Base-by-base conservation (phyloP, 2,888 invertebrate genomes). In the Drosophila subquinaria region DNA sequence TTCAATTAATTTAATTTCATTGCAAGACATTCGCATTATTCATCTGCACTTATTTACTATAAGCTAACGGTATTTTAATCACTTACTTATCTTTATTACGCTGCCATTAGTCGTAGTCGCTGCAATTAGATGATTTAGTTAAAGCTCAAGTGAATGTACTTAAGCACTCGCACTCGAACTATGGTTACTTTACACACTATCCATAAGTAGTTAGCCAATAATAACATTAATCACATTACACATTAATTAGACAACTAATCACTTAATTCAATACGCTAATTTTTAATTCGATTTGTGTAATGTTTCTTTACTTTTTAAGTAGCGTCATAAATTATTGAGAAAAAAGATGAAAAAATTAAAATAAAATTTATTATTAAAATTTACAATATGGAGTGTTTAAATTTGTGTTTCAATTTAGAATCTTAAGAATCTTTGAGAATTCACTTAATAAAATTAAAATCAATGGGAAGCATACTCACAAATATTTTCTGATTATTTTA, bases 71-170 rank as follows among this genome's bases (percentile, higher is more conserved):
- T 64, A 47, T 48, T 56, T n/a, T 15, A 63, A 74, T 40, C 64
- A 59, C 35, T 36, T 65, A 53, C 23, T 36, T 59, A 17, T 72
- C 55, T 62, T 73, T 52, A 69, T 42, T 59, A 76, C 56, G 78
- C 84, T 84, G 84, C 84, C 84, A 90, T 79, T 88, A 88, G 80
- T 66, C 17, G 55, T 55, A 55, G 59, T 88, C 73, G 64, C 73
- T 63, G 50, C 76, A 62, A 43, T 72, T 72, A 72, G 62, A 51
- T 42, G 27, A 62, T 45, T 38, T 66, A 69, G 50, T 55, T 65
- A 62, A 71, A 63, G 79, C 68, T 69, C 30, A 68, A 76, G 70
- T 82, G 60, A 56, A 68, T 79, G 82, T 84, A 84, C 88, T 83
- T 89, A 84, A 88, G 82, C 72, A 68, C 79, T 76, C 69, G 68